Evolutionary conservation across 2,113 vertebrate genomes (phyloP).

Genomic region (Gallinago paraguaiae): DNA sequence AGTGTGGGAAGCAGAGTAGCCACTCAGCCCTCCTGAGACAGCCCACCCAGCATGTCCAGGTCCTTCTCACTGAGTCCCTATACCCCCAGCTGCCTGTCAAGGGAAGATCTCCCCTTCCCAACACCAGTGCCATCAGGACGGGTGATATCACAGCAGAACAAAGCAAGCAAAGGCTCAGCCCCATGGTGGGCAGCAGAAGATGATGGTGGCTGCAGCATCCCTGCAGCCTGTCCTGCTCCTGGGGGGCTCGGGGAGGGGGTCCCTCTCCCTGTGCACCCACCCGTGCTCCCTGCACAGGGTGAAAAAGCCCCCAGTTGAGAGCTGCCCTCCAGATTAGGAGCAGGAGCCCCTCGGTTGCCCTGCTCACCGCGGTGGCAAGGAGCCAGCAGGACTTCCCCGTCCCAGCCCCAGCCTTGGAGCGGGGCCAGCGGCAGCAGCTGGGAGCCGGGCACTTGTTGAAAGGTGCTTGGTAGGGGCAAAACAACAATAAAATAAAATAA

Average conservation of each 20-base stretch:
- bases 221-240: not conserved
- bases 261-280: not conserved
- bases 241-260: not conserved
- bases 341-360: conserved; percentile 2
- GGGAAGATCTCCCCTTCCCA: not conserved
- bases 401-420: conserved; percentile 71
- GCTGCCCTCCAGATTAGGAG: conserved; percentile 67
- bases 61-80: not conserved
- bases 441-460: conserved; percentile 78
- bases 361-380: conserved; percentile 47
- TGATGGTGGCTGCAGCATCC: not conserved
- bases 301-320: conserved; percentile 51
- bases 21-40: not conserved
- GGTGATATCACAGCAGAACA: not conserved
- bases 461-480: conserved; percentile 71
- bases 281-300: not conserved
- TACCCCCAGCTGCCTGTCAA: not conserved
- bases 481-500: conserved; percentile 14
- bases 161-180: not conserved
- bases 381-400: conserved; percentile 76
- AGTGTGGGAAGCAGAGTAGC: not conserved
- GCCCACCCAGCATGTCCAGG: not conserved
- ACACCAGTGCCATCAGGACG: not conserved
- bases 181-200: rapidly evolving
- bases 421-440: conserved; percentile 81